Base-by-base conservation (phyloP, 1,140 invertebrate species). In the Tetragnatha versicolor region DNA sequence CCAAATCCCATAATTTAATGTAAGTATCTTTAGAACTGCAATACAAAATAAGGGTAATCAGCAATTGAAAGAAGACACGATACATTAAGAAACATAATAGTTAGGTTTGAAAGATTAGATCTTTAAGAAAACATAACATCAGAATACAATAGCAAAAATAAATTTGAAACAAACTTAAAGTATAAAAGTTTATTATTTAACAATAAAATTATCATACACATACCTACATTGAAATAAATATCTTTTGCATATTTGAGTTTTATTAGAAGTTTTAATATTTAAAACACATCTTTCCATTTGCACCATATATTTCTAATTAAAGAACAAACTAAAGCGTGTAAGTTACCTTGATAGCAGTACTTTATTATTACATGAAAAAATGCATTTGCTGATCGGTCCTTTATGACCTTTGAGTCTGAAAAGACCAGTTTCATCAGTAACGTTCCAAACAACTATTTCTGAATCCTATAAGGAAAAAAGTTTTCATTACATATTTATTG, bases 1-100 rank as follows among this genome's bases (percentile, higher is more conserved):
- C 91, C 68, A 99, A 86, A 88, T 99, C 95, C 97, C 97, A 99
- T 85, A 99, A 97, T 85, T 99, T 99, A 0, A 99, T 90, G 85
- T 94, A 94, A 17, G 93, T 93, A 85, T 99, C 98, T 86, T 95
- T 97, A 2, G 96, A 98, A 65, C 92, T 90, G 81, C 73, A 84
- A 69, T 17, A 53, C 33, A 33, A 35, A 31, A 37, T 35, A n/a
- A n/a, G n/a, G n/a, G n/a, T n/a, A n/a, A n/a, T n/a, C n/a, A n/a
- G n/a, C n/a, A n/a, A n/a, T n/a, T n/a, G n/a, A n/a, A n/a, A n/a
- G n/a, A n/a, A n/a, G n/a, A n/a, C n/a, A n/a, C n/a, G n/a, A n/a
- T n/a, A n/a, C n/a, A n/a, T n/a, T n/a, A n/a, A n/a, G n/a, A n/a
- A n/a, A n/a, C n/a, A n/a, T n/a, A n/a, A n/a, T n/a, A n/a, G n/a